Percentiles rank a stretch among this genome's conserved stretches.
Evolutionary conservation across 2,797 vertebrate genomes (phyloP).

Genomic region (Notolabrus celidotus): DNA sequence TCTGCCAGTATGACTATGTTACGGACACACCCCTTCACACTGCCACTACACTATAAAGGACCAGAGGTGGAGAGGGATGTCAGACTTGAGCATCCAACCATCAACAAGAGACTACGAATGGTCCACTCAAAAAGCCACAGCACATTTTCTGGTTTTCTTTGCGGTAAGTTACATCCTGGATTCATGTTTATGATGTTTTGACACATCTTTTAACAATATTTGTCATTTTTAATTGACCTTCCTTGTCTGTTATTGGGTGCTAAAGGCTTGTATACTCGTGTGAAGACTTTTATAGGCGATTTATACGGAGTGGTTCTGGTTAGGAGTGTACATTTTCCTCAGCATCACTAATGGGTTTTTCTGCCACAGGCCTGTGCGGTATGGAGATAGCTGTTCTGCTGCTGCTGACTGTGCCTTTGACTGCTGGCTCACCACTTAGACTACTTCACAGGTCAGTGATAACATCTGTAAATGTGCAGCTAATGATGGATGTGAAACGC

Average conservation of each 20-base stretch:
- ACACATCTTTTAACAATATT: not conserved
- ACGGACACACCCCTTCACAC: constrained; percentile 61
- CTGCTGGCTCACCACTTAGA: constrained; percentile 67
- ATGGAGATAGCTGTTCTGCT: constrained; percentile 81
- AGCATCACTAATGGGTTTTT: constrained; percentile 1
- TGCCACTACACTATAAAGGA: constrained; percentile 73
- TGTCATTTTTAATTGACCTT: not conserved
- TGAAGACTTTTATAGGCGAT: not conserved
- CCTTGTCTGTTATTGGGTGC: not conserved
- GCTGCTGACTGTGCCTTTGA: constrained; percentile 76
- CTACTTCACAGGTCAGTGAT: constrained; percentile 63
- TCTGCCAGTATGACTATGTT: constrained; percentile 15
- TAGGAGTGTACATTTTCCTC: not conserved
- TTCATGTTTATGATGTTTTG: not conserved
- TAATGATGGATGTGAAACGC: not conserved
- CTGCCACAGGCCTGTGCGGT: constrained; percentile 64
- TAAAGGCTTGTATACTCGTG: not conserved
- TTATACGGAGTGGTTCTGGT: not conserved
- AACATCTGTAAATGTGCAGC: constrained; percentile 1
- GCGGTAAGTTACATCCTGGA: constrained; percentile 55
- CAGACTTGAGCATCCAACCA: constrained; percentile 45
- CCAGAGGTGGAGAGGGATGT: constrained; percentile 33
- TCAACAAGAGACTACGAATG: constrained; percentile 24
- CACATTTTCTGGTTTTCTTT: constrained; percentile 38
- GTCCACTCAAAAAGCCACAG: constrained; percentile 47